Evolutionary conservation across 2,797 vertebrate species (phyloP), one percentile per base, ranked within the genome.

Genomic region (Vultur gryphus): DNA sequence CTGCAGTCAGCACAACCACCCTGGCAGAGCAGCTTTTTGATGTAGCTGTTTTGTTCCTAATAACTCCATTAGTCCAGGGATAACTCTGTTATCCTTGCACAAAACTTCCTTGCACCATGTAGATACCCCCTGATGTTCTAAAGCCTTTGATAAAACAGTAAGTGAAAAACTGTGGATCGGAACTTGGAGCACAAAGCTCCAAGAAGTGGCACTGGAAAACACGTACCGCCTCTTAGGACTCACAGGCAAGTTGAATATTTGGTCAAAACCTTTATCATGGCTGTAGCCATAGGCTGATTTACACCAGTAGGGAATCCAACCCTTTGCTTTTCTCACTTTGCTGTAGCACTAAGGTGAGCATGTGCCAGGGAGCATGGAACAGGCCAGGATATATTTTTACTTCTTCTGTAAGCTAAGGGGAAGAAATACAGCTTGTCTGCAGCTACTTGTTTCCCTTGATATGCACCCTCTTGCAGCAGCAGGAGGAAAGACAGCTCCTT

Each of bases 41-140:
- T 92, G 71, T 88, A 70, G 66, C 84, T 59, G 52, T 48, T 86
- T 86, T 83, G 48, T 48, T 91, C 85, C 48, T 90, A 85, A 66
- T 90, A 86, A 79, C 71, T 85, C 62, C 19, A 89, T 90, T 91
- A 93, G 87, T 52, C 48, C 48, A 58, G 58, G 43, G 57, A 78
- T 93, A 94, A 90, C 66, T 95, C 54, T 86, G 71, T 90, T 95
- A 90, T 75, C 80, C 52, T 83, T 78, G 66, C 81, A 83, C 69
- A 92, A 85, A 52, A 71, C 62, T 93, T 94, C 90, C 79, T 90
- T 92, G 90, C 21, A 62, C 84, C 71, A 49, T 48, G 80, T 66
- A 88, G 84, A 71, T 73, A 83, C 35, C 46, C 67, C 62, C 88
- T 31, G 43, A 91, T 85, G 51, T 90, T 96, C 70, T 78, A 78